Evolutionary conservation across 2,113 vertebrate species (phyloP), one percentile per base, ranked within the genome.

Genomic region (Gymnocephalus cernua): DNA sequence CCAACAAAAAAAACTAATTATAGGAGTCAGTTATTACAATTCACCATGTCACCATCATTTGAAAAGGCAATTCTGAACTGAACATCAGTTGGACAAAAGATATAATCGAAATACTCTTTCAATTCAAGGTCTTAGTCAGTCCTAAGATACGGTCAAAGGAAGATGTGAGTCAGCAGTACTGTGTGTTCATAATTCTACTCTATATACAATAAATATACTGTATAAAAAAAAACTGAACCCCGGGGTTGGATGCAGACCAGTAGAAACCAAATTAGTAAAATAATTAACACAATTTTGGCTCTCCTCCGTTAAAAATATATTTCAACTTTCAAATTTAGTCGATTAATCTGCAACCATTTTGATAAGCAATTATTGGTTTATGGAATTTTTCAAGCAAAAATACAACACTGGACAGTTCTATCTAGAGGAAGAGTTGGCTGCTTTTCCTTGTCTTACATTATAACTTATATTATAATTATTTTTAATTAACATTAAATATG

Each of bases 181-280:
- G 19, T 25, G 41, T 38, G 21, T 35, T 35, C 54, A 69, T 67
- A 14, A 29, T 21, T 32, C 29, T n/a, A 54, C 8, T 70, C 15
- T 65, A 12, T 11, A 41, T 11, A 41, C 38, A 69, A 54, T 50
- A 8, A 29, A 14, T 32, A 19, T 15, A 41, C 2, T 70, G 10
- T 65, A 16, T 50, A 15, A 57, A 57, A n/a, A 19, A 66, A n/a
- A 2, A 4, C 3, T 18, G 50, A 64, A 65, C 4, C 11, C 11
- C 44, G 23, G 12, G 12, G 5, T 13, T 66, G 9, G 5, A 9
- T 64, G 29, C 4, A 19, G 51, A 16, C 9, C 57, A 32, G 25
- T 4, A 57, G 15, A 54, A 85, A 58, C 8, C 35, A 68, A 77
- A 70, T 25, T 13, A 27, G 15, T 70, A 6, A 57, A 56, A 13